Evolutionary conservation across 2,888 invertebrate species (phyloP).

Genomic region (Parapristionchus giblindavisi): DNA sequence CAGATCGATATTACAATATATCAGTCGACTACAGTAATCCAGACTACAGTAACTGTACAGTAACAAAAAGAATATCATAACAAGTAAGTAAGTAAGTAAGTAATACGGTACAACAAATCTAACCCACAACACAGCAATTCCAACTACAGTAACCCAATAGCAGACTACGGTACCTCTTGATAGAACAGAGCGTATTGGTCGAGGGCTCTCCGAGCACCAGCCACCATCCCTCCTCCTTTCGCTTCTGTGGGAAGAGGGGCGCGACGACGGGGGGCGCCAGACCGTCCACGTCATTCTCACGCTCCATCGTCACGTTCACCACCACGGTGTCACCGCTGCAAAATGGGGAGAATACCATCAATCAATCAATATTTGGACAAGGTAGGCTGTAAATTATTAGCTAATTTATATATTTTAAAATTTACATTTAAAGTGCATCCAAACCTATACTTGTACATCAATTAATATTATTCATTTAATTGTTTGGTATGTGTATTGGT

Average conservation of each 20-base stretch:
- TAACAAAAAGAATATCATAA: too few relatives aligned
- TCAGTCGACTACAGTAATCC: too few relatives aligned
- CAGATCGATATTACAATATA: too few relatives aligned
- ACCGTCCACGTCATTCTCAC: slow-evolving; percentile 95
- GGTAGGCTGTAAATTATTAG: background rate
- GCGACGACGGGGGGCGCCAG: slow-evolving; percentile 84
- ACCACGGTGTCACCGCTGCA: slow-evolving; percentile 85
- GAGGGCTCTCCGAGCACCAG: slow-evolving; percentile 97
- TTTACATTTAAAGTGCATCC: too few relatives aligned
- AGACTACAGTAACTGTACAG: too few relatives aligned
- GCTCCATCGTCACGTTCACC: slow-evolving; percentile 88
- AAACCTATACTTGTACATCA: too few relatives aligned
- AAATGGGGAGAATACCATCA: background rate
- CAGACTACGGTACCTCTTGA: slow-evolving; percentile 86
- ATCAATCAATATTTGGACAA: background rate
- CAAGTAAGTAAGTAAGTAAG: too few relatives aligned
- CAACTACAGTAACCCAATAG: background rate
- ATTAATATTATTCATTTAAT: background rate
- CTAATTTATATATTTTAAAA: too few relatives aligned
- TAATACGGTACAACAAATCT: background rate
- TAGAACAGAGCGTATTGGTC: slow-evolving; percentile 90
- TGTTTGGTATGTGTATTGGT: too few relatives aligned
- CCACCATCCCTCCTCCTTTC: slow-evolving; percentile 82
- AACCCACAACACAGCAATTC: background rate
- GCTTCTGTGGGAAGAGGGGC: slow-evolving; percentile 90